Percentiles rank a stretch among this genome's conserved stretches.
phyloP scores from a whole-genome alignment of 37 sponge, comb jelly and placozoan species.

The Theonella swinhoei region DNA sequence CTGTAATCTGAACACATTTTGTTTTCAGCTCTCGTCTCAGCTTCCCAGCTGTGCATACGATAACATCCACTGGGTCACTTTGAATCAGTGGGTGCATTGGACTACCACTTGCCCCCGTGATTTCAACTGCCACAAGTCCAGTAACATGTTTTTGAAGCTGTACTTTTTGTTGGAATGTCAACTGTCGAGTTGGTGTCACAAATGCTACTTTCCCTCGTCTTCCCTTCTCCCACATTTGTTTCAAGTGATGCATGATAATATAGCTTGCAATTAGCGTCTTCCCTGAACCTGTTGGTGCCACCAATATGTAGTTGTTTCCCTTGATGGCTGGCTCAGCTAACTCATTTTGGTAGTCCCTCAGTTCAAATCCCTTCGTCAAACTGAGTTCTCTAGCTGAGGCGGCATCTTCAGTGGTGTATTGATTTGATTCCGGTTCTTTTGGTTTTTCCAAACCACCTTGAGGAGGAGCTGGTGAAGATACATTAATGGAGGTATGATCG shows the following conservation, averaged over 20 bases:
- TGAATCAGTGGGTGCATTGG: not conserved
- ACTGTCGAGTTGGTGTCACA: conserved; percentile 52
- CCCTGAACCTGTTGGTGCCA: conserved; percentile 78
- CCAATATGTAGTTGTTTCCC: conserved; percentile 72
- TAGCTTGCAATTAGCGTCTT: conserved; percentile 70
- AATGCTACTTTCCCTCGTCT: conserved; percentile 56
- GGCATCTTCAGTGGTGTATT: too few relatives aligned
- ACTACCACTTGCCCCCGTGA: conserved; percentile 45
- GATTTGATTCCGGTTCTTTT: too few relatives aligned
- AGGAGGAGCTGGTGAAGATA: too few relatives aligned
- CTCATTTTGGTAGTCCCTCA: conserved; percentile 63
- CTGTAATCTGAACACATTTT: conserved; percentile 13
- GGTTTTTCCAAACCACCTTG: too few relatives aligned
- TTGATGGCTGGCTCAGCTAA: conserved; percentile 65
- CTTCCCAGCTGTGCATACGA: conserved; percentile 74
- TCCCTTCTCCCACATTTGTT: not conserved
- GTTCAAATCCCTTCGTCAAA: too few relatives aligned
- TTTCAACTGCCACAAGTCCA: conserved; percentile 26
- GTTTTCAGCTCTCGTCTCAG: conserved; percentile 38
- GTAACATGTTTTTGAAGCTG: conserved; percentile 37
- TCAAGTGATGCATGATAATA: conserved; percentile 56
- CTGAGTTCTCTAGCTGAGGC: not conserved
- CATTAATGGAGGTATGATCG: too few relatives aligned
- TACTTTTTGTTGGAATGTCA: conserved; percentile 63
- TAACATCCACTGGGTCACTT: conserved; percentile 15